Conservation (phyloP, 2,113 vertebrate genomes). For the Macaca nemestrina region DNA sequence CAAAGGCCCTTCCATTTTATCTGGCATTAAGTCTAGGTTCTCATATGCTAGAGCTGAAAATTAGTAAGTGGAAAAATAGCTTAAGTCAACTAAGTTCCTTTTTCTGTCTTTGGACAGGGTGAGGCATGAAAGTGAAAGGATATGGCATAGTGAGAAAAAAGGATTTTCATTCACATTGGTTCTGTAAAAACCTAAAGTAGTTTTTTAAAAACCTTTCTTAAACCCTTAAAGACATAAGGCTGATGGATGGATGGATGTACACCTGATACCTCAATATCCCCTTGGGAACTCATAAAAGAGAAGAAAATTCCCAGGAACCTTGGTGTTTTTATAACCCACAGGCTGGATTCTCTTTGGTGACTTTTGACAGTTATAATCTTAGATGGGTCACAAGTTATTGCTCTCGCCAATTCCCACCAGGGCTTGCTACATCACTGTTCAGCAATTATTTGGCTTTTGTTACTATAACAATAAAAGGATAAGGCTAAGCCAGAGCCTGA, state of each 20-base stretch:
- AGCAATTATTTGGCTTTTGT: conserved; percentile 19
- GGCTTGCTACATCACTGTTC: background rate
- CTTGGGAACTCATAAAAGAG: background rate
- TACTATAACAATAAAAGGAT: background rate
- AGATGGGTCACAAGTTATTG: background rate
- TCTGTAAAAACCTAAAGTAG: background rate
- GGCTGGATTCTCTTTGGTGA: background rate
- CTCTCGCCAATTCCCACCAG: background rate
- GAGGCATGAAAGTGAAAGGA: background rate
- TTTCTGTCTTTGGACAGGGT: background rate
- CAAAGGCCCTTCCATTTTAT: background rate
- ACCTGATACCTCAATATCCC: background rate
- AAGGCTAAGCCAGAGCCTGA: conserved; percentile 14
- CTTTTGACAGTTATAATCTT: background rate
- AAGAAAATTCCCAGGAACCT: background rate
- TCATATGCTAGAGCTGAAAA: background rate
- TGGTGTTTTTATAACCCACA: background rate
- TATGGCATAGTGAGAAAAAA: background rate
- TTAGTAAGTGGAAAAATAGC: background rate
- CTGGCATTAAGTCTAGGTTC: background rate
- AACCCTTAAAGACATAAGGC: background rate
- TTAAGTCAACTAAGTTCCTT: background rate
- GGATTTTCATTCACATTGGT: background rate
- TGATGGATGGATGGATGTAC: background rate
- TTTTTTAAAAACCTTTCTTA: background rate